Conservation (phyloP, 2,888 invertebrate species). For the Hirtodrosophila cameraria region DNA sequence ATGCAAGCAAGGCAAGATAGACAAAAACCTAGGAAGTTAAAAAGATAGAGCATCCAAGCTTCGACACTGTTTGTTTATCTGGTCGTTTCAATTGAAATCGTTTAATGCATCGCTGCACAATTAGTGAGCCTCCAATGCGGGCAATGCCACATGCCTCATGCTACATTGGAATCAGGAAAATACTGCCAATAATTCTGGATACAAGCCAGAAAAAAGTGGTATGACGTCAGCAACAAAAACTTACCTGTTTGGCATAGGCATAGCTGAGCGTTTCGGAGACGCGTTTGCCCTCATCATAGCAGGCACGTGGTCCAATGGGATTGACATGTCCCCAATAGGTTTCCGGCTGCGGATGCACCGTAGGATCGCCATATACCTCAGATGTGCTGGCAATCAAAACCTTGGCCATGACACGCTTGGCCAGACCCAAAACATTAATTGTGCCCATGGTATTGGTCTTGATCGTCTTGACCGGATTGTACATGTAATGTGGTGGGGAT, state of each 20-base stretch:
- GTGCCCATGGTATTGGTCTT: constrained; percentile 99
- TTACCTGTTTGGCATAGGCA: constrained; percentile 95
- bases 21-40: too few species aligned
- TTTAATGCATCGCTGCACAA: constrained; percentile 58
- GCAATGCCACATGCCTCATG: too few species aligned
- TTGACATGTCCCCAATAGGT: constrained; percentile 99
- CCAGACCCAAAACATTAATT: constrained; percentile 95
- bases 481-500: constrained; percentile 99
- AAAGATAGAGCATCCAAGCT: not conserved
- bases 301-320: constrained; percentile 98
- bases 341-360: constrained; percentile 98
- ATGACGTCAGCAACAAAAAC: constrained; percentile 12
- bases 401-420: constrained; percentile 95
- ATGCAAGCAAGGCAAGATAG: too few species aligned
- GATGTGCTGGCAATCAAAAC: constrained; percentile 98
- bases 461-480: constrained; percentile 99
- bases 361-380: constrained; percentile 99
- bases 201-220: not conserved
- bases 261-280: constrained; percentile 97
- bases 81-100: constrained; percentile 29
- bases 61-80: not conserved
- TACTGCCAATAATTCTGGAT: constrained; percentile 14
- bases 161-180: constrained; percentile 48
- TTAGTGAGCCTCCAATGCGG: not conserved
- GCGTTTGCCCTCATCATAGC: constrained; percentile 99